Conservation (phyloP, 2,113 vertebrate species). For the Acinonyx jubatus region DNA sequence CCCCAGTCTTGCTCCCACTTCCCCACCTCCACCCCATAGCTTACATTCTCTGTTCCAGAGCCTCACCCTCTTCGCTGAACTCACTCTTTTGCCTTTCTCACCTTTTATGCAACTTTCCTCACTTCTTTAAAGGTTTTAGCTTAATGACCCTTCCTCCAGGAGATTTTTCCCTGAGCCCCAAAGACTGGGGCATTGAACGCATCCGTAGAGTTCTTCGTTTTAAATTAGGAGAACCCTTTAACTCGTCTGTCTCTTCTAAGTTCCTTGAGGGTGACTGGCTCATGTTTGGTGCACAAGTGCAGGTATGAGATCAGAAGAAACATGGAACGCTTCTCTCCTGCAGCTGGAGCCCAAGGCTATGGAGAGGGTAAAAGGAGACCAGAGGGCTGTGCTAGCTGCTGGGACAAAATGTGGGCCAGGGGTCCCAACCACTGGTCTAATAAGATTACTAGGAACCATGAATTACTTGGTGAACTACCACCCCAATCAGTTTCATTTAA, state of each 20-base stretch:
- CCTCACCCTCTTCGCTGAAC: background rate
- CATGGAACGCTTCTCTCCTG: fast-evolving
- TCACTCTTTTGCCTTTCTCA: background rate
- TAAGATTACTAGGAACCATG: background rate
- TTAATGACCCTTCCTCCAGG: background rate
- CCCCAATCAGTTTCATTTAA: background rate
- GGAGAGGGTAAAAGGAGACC: background rate
- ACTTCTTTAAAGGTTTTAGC: background rate
- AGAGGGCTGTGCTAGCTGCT: background rate
- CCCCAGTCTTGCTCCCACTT: background rate
- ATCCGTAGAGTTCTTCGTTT: background rate
- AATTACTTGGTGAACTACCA: background rate
- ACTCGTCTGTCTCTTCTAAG: background rate
- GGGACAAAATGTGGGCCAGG: background rate
- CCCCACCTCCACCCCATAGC: background rate
- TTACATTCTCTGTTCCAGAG: background rate
- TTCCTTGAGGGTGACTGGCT: background rate
- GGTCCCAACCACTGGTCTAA: background rate
- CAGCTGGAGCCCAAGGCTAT: background rate
- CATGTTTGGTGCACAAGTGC: background rate
- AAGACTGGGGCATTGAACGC: background rate
- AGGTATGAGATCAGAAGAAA: background rate
- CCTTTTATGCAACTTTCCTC: background rate
- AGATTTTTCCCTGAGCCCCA: background rate
- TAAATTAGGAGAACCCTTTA: background rate